phyloP scores from a whole-genome alignment of 2,113 vertebrate species.

The Apteryx mantelli region DNA sequence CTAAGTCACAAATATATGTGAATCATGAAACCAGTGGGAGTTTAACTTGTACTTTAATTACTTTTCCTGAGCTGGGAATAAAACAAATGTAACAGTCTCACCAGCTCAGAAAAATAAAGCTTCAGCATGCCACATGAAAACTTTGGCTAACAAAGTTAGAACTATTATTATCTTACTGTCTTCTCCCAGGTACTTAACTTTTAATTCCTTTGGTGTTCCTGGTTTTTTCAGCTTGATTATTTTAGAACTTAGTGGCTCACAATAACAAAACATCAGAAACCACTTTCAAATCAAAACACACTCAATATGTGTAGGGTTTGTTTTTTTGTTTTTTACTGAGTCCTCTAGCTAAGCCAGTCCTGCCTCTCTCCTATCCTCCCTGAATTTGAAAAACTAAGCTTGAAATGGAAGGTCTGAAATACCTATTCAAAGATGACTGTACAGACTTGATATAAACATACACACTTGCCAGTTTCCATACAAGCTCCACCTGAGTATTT shows the following conservation, averaged over 20 bases:
- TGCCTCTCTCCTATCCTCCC: not conserved
- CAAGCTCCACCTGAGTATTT: not conserved
- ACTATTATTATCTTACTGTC: too few relatives aligned
- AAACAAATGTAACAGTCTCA: not conserved
- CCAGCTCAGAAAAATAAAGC: not conserved
- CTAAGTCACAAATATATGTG: not conserved
- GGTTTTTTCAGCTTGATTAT: not conserved
- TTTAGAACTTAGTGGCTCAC: not conserved
- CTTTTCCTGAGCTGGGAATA: not conserved
- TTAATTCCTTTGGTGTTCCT: not conserved
- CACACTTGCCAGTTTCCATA: not conserved
- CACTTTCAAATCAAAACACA: not conserved
- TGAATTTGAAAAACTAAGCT: not conserved
- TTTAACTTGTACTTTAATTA: not conserved
- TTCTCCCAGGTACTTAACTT: not conserved
- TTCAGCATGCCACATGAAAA: not conserved
- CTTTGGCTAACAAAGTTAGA: not conserved
- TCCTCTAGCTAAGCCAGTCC: not conserved
- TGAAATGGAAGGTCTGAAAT: not conserved
- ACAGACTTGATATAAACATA: accelerated
- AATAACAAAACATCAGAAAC: not conserved
- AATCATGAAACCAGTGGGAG: not conserved
- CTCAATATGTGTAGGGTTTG: not conserved
- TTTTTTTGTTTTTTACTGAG: too few relatives aligned
- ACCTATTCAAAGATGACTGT: not conserved